Base-by-base conservation (phyloP, 2,113 vertebrate genomes). In the Sander lucioperca region DNA sequence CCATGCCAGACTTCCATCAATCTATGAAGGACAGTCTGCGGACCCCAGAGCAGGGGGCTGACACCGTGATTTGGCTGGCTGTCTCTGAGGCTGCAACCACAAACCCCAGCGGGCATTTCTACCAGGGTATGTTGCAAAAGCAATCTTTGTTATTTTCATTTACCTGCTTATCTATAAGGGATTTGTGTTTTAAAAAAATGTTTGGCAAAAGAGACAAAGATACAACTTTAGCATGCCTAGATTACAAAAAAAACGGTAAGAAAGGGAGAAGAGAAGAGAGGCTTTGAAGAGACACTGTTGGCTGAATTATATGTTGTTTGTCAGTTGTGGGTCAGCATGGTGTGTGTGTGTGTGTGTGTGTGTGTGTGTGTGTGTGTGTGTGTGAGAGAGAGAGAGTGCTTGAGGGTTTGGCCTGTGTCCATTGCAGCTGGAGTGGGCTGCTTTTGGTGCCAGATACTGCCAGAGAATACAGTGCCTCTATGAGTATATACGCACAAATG, bases 1-100 rank as follows among this genome's bases (percentile, higher is more conserved):
- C 92, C 33, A 95, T 96, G 95, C 96, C 96, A 53, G 95, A 96
- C 71, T 96, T 96, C 91, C 94, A 96, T 65, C 80, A 70, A 30
- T 96, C 95, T 2, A 96, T 96, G 96, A 94, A 93, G 89, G 91
- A 93, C 36, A 95, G 93, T 36, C 91, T 96, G 85, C 82, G 96
- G 72, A 91, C 89, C 63, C 94, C 95, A 0, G 95, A 96, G 68
- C 95, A 96, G 88, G 96, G 95, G 0, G 94, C 95, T 0, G 96
- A 96, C 91, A 96, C 96, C 0, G 84, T 89, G 54, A 85, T 96
- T 58, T 96, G 96, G 95, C 92, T 96, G 45, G 89, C 96, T 12
- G 23, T 95, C 61, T 95, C 95, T 0, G 95, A 95, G 80, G 92
- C 89, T 10, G 84, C 93, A 0, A 12, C 69, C 33, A 87, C 75